A percentile compares a stretch with the other conserved stretches of the same genome.
Conservation (phyloP, 2,113 vertebrate genomes). For the Plotosus lineatus region DNA sequence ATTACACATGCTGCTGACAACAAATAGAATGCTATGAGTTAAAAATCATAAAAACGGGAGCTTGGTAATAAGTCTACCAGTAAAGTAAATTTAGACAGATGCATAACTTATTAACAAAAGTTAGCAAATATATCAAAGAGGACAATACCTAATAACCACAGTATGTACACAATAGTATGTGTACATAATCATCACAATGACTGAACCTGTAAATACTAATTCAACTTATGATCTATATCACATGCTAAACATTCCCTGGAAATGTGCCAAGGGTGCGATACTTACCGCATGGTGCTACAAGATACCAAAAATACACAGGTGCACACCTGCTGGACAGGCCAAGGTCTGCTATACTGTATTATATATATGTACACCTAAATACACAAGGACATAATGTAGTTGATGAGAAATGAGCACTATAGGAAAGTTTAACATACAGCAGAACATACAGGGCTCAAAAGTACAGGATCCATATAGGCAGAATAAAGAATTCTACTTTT, state of each 20-base stretch:
- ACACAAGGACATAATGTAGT: background rate
- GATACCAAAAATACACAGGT: background rate
- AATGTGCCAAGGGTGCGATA: background rate
- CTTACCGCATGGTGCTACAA: background rate
- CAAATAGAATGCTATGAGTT: background rate
- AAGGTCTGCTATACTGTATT: background rate
- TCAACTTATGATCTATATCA: background rate
- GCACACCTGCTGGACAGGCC: background rate
- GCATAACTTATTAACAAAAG: no score
- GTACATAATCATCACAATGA: background rate
- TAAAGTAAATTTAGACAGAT: no score
- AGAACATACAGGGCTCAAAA: background rate
- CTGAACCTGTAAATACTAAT: background rate
- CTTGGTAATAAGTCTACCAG: no score
- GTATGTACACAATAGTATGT: no score
- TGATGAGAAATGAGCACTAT: background rate
- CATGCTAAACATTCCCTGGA: background rate
- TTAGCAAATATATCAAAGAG: background rate
- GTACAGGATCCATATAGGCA: background rate
- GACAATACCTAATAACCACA: background rate
- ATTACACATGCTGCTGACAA: background rate
- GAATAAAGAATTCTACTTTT: background rate
- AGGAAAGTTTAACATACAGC: background rate
- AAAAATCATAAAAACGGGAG: background rate
- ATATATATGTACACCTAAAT: background rate